Base-by-base conservation (phyloP, 2,113 vertebrate genomes). In the Emydura subglobosa region DNA sequence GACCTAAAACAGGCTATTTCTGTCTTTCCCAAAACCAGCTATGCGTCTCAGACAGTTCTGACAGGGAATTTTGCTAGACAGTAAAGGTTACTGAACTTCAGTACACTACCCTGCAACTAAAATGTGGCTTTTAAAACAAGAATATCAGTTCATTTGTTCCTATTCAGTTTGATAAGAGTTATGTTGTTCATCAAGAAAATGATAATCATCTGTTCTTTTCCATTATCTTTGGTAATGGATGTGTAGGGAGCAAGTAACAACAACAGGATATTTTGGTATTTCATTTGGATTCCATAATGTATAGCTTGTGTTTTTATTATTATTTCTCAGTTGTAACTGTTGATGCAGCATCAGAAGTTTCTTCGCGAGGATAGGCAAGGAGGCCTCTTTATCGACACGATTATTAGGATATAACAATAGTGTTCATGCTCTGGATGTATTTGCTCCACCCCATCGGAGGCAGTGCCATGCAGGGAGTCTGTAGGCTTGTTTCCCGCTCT, bases 111-210 rank as follows among this genome's bases (percentile, higher is more conserved):
- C 39, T 68, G 51, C 1, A 13, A 82, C 2, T 65, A 68, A 92
- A 27, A 2, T 55, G 68, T 10, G 5, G 29, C 83, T 16, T 65
- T 27, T 22, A 91, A 93, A 22, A 2, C 90, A 93, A 95, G 29
- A 0, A 51, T 29, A 1, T 5, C 5, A 24, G 34, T 25, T 24
- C 11, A 57, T 78, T 86, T 53, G 9, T 31, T 14, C 0, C 0
- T 54, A 83, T 81, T 82, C 2, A 0, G 5, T 3, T 92, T 42
- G 9, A 86, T 89, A 22, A 89, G 93, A 81, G 2, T 27, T 68
- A 78, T 1, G 1, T 87, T 89, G n/a, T 9, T 42, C 91, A 81
- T 61, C 89, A 83, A 34, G 31, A 17, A 3, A 61, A 61, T n/a
- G 21, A 61, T 59, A 54, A 31, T 19, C 7, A 12, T 82, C 7